Percentiles rank a stretch among this genome's conserved stretches.
Evolutionary conservation across 2,797 vertebrate genomes (phyloP).

Genomic region (Hapalemur alaotrensis): DNA sequence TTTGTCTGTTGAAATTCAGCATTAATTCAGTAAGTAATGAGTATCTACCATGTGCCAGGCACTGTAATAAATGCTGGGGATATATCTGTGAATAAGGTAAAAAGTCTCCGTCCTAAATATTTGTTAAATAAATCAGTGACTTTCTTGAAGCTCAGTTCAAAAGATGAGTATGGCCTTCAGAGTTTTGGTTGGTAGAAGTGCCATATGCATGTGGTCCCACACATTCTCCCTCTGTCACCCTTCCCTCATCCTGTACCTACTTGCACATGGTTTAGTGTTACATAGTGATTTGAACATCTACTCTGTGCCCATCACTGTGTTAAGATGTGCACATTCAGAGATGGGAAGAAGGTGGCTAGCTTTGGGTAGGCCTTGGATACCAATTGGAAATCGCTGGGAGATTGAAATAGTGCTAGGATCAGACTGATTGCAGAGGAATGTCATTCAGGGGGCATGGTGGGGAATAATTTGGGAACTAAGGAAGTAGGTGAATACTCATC

Average conservation of each 20-base stretch:
- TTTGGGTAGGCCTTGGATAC: background rate
- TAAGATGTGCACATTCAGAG: background rate
- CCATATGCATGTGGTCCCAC: background rate
- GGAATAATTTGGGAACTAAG: background rate
- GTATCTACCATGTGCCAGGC: background rate
- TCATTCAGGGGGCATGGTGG: background rate
- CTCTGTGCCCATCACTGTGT: background rate
- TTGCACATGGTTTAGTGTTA: background rate
- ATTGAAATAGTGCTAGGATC: background rate
- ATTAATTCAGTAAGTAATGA: background rate
- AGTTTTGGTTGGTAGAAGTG: background rate
- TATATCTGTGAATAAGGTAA: background rate
- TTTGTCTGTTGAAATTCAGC: background rate
- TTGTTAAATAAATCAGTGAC: background rate
- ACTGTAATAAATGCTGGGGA: background rate
- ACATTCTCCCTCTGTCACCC: background rate
- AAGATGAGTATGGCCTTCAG: background rate
- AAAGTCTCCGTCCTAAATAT: background rate
- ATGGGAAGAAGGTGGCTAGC: background rate
- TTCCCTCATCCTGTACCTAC: background rate
- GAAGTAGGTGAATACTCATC: background rate
- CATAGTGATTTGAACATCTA: background rate
- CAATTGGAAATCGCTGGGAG: background rate
- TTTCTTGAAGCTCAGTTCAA: background rate
- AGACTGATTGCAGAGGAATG: background rate